Conservation (phyloP, 2,888 invertebrate species). For the Drosophila tripunctata region DNA sequence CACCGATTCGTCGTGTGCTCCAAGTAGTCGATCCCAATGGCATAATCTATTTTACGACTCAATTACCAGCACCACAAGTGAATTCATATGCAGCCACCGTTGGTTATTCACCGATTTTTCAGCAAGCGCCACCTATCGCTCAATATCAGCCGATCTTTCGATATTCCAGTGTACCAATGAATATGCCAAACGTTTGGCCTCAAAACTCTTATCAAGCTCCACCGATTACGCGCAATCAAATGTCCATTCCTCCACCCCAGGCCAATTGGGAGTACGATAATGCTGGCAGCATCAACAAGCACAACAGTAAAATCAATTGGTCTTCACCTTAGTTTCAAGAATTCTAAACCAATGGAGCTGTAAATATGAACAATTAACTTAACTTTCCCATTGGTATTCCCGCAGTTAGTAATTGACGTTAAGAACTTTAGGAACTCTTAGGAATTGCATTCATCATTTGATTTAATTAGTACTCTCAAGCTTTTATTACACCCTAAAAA, state of each 20-base stretch:
- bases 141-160: slow-evolving; percentile 38
- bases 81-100: too few species aligned
- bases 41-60: slow-evolving; percentile 9
- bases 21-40: slow-evolving; percentile 17
- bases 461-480: too few species aligned
- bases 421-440: background rate
- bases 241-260: slow-evolving; percentile 1
- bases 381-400: slow-evolving; percentile 17
- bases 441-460: too few species aligned
- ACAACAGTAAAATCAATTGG: background rate
- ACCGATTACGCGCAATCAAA: background rate
- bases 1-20: background rate
- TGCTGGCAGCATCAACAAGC: background rate
- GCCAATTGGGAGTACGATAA: slow-evolving; percentile 21
- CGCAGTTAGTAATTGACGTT: background rate
- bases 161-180: slow-evolving; percentile 33
- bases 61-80: background rate
- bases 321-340: background rate
- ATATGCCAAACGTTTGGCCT: slow-evolving; percentile 14
- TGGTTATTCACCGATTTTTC: too few species aligned
- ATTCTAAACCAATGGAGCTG: background rate
- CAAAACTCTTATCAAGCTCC: slow-evolving; percentile 15
- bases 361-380: slow-evolving; percentile 21
- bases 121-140: slow-evolving; percentile 3
- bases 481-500: too few species aligned